Base-by-base conservation (phyloP, 2,113 vertebrate species). In the Callipepla squamata region DNA sequence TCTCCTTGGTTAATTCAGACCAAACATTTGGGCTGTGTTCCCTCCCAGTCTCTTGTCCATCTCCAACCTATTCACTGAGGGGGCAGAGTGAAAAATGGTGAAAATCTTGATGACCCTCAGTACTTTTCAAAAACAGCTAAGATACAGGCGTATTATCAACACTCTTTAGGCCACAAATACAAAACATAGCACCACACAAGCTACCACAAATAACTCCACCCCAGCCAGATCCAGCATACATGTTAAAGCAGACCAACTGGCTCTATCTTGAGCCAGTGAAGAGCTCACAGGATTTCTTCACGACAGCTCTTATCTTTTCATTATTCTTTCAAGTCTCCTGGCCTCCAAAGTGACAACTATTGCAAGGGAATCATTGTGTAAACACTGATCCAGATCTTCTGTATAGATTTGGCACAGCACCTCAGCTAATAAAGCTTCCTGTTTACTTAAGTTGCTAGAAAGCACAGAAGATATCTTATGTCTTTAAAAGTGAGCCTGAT, bases 41-140 rank as follows among this genome's bases (percentile, higher is more conserved):
- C 6, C 7, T 89, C 40, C 10, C 1, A 85, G 14, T 1, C 23
- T 68, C 13, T 13, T 2, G 1, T 63, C 4, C 19, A 30, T 1
- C 4, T 19, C 34, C 2, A 44, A 17, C 4, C 34, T 55, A 25
- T 22, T 32, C 28, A 15, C 63, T 57, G 40, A 70, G 13, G 26
- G 50, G 2, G 6, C 22, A 78, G 10, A 63, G 9, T 23, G 9
- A 81, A 2, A 6, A 79, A 55, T 1, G 0, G 34, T 30, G 32
- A 76, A 45, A 26, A 25, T 5, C 63, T 32, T 7, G 7, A 74
- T 20, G 32, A 19, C n/a, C 0, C 1, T 28, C 59, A 83, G 38
- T 14, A 32, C 40, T 42, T 13, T 36, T 76, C 32, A 55, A 25
- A 6, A 36, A 36, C 1, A 73, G 50, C 23, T 18, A 32, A 28